phyloP scores from a whole-genome alignment of 2,797 vertebrate genomes.

The Lepilemur ruficaudatus region DNA sequence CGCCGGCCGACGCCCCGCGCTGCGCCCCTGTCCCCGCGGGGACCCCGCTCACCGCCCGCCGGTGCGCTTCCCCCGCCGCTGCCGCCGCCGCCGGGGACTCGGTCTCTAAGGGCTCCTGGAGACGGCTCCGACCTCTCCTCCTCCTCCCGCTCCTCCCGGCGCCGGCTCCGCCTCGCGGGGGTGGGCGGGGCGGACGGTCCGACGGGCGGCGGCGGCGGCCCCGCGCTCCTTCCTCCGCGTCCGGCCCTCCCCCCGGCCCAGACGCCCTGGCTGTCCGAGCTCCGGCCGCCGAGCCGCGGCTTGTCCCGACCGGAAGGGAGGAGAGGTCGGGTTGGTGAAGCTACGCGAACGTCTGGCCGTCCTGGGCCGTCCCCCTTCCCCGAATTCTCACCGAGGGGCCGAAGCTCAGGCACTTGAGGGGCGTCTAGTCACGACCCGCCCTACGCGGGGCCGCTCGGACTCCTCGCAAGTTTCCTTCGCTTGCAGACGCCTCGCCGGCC shows the following conservation, averaged over 20 bases:
- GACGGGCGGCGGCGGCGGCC: slow-evolving; percentile 57
- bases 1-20: not conserved
- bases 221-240: not conserved
- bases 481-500: not conserved
- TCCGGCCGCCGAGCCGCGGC: not conserved
- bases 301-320: not conserved
- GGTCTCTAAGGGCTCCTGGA: slow-evolving; percentile 78
- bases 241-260: not conserved
- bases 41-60: not conserved
- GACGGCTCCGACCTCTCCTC: slow-evolving; percentile 72
- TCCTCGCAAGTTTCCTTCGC: not conserved
- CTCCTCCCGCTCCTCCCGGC: slow-evolving; percentile 2
- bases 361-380: not conserved
- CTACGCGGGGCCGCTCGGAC: not conserved
- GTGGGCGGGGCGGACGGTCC: slow-evolving; percentile 68
- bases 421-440: not conserved
- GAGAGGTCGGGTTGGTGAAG: not conserved
- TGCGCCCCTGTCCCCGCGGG: not conserved
- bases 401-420: not conserved
- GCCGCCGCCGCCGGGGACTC: slow-evolving; percentile 51
- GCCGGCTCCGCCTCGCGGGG: slow-evolving; percentile 71
- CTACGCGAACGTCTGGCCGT: not conserved
- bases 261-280: not conserved
- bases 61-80: slow-evolving; percentile 38
- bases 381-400: not conserved